phyloP scores from a whole-genome alignment of 2,797 vertebrate genomes.

The Danio aesculapii region DNA sequence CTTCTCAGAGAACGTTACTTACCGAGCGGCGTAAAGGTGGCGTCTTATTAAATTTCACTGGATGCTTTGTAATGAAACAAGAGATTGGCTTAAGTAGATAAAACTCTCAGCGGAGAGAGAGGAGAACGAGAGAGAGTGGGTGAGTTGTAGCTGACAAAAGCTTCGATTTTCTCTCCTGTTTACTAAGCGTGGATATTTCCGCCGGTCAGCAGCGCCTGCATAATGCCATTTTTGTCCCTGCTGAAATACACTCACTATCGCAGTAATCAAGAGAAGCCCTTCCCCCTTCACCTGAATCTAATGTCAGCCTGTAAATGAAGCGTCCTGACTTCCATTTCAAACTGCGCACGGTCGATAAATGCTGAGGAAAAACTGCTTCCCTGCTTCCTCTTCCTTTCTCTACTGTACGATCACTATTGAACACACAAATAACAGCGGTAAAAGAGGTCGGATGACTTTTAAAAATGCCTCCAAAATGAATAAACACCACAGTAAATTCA shows the following conservation, averaged over 20 bases:
- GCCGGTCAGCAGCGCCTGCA: conserved; percentile 69
- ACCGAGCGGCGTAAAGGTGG: conserved; percentile 73
- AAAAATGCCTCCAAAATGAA: too few species aligned
- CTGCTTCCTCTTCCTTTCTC: conserved; percentile 6
- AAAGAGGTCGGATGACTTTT: not conserved
- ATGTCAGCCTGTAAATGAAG: conserved; percentile 77
- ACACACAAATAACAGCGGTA: not conserved
- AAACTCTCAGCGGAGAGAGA: conserved; percentile 68
- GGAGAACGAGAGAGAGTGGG: conserved; percentile 43
- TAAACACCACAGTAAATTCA: too few species aligned
- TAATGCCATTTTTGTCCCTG: conserved; percentile 51
- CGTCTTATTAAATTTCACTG: conserved; percentile 78
- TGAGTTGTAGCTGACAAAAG: conserved; percentile 67
- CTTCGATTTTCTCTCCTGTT: conserved; percentile 78
- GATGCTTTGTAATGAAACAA: conserved; percentile 73
- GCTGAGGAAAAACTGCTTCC: conserved; percentile 71
- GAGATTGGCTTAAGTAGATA: conserved; percentile 76
- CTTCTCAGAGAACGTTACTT: conserved; percentile 76
- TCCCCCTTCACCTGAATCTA: conserved; percentile 55
- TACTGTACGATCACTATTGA: not conserved
- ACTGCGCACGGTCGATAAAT: conserved; percentile 76
- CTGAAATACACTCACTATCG: conserved; percentile 44
- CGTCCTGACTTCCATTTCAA: conserved; percentile 76
- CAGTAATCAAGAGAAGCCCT: conserved; percentile 44
- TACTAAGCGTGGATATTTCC: conserved; percentile 72